Conservation (phyloP, 2,797 vertebrate species). For the Lates japonicus region DNA sequence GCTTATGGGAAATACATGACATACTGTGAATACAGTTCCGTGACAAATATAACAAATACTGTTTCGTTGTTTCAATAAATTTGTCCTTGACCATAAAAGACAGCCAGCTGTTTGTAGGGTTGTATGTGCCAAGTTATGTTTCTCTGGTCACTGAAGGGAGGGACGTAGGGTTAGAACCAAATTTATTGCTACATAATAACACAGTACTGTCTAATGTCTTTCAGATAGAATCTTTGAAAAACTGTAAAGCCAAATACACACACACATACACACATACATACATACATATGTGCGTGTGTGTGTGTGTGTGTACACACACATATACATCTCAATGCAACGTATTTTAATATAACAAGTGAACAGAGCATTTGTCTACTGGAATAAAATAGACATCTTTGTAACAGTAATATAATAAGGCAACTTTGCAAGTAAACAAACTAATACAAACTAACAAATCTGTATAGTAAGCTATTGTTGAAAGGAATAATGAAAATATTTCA, state of each 20-base stretch:
- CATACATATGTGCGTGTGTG: too few relatives aligned
- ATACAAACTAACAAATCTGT: neutral
- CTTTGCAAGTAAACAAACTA: neutral
- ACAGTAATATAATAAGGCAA: constrained; percentile 1
- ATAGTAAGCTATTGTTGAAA: neutral
- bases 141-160: neutral
- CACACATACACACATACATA: too few relatives aligned
- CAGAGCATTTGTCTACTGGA: neutral
- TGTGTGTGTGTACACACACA: too few relatives aligned
- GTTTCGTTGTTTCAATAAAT: constrained; percentile 25
- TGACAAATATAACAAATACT: neutral
- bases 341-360: constrained; percentile 10
- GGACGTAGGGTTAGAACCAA: neutral
- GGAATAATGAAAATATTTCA: too few relatives aligned
- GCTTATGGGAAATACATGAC: constrained; percentile 29
- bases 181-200: neutral
- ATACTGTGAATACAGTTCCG: constrained; percentile 8
- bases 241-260: neutral
- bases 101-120: neutral
- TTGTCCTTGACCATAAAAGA: constrained; percentile 1
- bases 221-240: neutral
- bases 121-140: neutral
- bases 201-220: neutral
- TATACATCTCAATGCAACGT: too few relatives aligned
- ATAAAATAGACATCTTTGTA: neutral